Base-by-base conservation (phyloP, 1,140 invertebrate species). In the Coelopa frigida region DNA sequence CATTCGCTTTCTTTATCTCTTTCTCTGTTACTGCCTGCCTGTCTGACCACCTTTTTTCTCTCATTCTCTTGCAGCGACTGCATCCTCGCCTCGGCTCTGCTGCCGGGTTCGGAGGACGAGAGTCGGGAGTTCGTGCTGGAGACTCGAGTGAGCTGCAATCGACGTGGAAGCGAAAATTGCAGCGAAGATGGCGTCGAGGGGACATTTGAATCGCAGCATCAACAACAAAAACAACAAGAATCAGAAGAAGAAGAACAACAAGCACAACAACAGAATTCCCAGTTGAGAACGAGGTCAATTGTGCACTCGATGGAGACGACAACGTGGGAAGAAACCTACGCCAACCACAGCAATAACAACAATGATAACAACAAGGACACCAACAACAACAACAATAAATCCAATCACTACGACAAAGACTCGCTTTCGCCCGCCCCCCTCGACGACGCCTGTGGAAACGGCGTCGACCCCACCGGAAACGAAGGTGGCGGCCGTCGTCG, bases 91-190 rank as follows among this genome's bases (percentile, higher is more conserved):
- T 6, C 42, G 32, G 27, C 39, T n/a, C 22, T 49, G 48, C 26
- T 46, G 29, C 32, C 36, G 36, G 47, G 32, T 46, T 31, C 39
- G 24, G 35, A 41, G 36, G 48, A 41, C 31, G 47, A 52, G 46
- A 52, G 46, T 45, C 32, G 32, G 35, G 39, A 52, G 43, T 52
- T 42, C 44, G 46, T 49, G 51, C 26, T 52, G 44, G 44, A 52
- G 49, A 41, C 42, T 41, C 43, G 40, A 49, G 43, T 52, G 43
- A 52, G 43, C 39, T 26, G 33, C 33, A 38, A 31, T 37, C 17
- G 29, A 27, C 17, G 27, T 27, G 24, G 38, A 46, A 22, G 37
- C 36, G 36, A 29, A 46, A 39, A 46, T 36, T 31, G 26, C 7
- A 29, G 20, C 37, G 17, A 29, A 4, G 26, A 11, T 20, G n/a